phyloP scores from a whole-genome alignment of 1,140 invertebrate genomes.

The Sesamia nonagrioides region DNA sequence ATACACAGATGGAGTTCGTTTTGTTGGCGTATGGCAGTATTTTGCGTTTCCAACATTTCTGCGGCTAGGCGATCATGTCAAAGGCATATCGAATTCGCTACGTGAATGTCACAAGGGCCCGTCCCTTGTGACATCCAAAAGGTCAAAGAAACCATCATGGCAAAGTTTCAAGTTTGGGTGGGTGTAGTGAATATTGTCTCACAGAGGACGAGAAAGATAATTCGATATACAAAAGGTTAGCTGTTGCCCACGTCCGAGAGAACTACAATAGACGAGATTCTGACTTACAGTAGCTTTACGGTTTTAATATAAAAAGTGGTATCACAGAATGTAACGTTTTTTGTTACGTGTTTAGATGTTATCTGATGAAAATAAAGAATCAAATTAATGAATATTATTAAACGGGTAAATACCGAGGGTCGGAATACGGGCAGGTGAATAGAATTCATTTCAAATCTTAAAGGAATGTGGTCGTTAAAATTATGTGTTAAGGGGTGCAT shows the following conservation, averaged over 20 bases:
- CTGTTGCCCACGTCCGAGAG: conserved; percentile 63
- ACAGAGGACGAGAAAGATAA: conserved; percentile 69
- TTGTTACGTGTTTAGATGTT: conserved; percentile 27
- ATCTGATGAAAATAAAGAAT: conserved; percentile 48
- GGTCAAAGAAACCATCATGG: conserved; percentile 80
- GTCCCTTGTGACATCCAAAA: too few relatives aligned
- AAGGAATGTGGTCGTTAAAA: conserved; percentile 68
- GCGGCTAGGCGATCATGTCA: conserved; percentile 65
- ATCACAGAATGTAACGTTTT: conserved; percentile 10
- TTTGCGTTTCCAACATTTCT: conserved; percentile 53
- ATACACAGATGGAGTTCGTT: conserved; percentile 58
- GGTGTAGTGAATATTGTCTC: conserved; percentile 78
- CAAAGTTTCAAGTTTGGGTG: conserved; percentile 68
- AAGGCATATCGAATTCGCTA: conserved; percentile 63
- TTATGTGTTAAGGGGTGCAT: conserved; percentile 72
- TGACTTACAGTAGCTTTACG: conserved; percentile 35
- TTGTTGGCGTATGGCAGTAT: conserved; percentile 55
- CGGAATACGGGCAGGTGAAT: conserved; percentile 76
- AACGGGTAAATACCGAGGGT: conserved; percentile 62
- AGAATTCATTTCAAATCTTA: conserved; percentile 65
- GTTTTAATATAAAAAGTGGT: conserved; percentile 15
- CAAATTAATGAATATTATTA: conserved; percentile 60
- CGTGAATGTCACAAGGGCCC: conserved; percentile 70
- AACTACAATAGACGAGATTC: conserved; percentile 37
- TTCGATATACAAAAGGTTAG: conserved; percentile 67